Percentiles rank a stretch among this genome's conserved stretches.
Evolutionary conservation across 2,113 vertebrate genomes (phyloP).

Genomic region (Neotragus moschatus): DNA sequence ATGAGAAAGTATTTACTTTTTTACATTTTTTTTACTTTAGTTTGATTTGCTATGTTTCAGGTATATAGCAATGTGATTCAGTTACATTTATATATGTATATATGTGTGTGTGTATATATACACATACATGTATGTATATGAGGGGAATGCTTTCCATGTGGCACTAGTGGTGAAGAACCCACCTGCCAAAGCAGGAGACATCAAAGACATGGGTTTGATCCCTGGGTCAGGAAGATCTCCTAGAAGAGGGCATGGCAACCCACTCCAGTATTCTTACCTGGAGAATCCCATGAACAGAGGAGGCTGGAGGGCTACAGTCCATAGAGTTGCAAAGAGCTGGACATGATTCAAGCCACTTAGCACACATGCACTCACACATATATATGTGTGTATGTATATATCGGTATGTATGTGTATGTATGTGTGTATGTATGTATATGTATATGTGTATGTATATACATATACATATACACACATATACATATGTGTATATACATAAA

Average conservation of each 20-base stretch:
- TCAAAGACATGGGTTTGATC: not conserved
- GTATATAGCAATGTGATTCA: not conserved
- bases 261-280: not conserved
- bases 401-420: not conserved
- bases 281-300: not conserved
- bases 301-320: not conserved
- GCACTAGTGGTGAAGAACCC: not conserved
- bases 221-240: not conserved
- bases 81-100: not conserved
- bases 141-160: not conserved
- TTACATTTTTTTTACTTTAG: not conserved
- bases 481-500: too few species aligned
- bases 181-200: not conserved
- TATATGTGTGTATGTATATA: not conserved
- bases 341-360: not conserved
- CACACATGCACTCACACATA: too few species aligned
- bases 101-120: rapidly evolving
- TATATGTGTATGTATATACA: too few species aligned
- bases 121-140: not conserved
- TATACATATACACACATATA: too few species aligned
- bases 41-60: not conserved
- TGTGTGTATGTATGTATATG: too few species aligned
- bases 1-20: not conserved
- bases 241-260: not conserved
- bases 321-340: rapidly evolving